Conservation (phyloP, 2,797 vertebrate species). For the Hyperoplus immaculatus region DNA sequence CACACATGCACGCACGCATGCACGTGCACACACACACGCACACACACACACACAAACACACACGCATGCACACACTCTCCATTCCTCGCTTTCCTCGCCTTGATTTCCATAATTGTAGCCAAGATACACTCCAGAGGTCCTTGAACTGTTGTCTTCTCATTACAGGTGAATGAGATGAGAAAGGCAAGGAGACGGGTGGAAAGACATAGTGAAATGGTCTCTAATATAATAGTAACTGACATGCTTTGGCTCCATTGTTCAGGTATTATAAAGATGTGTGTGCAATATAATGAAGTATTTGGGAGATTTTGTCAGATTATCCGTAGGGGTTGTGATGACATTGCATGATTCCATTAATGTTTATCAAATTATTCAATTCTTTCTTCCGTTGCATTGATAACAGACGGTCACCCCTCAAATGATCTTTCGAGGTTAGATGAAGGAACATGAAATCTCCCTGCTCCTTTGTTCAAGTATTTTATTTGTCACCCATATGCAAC, state of each 20-base stretch:
- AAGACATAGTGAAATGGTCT: background rate
- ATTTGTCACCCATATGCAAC: background rate
- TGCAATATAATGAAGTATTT: background rate
- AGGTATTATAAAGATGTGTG: background rate
- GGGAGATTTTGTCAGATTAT: too few species aligned
- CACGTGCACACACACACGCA: background rate
- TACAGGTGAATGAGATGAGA: constrained; percentile 55
- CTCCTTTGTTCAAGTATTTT: background rate
- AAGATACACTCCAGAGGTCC: constrained; percentile 57
- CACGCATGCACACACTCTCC: constrained; percentile 3
- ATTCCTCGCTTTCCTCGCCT: constrained; percentile 42
- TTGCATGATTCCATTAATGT: too few species aligned
- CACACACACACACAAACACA: background rate
- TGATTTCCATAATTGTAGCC: constrained; percentile 73
- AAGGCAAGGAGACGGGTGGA: constrained; percentile 28
- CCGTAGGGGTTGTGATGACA: too few species aligned
- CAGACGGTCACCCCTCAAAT: too few species aligned
- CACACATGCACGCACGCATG: too few species aligned
- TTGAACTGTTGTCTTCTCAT: constrained; percentile 68
- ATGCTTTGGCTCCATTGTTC: background rate
- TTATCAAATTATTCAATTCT: too few species aligned
- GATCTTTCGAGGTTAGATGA: too few species aligned
- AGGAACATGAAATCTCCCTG: too few species aligned
- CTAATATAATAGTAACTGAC: constrained; percentile 13
- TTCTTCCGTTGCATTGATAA: too few species aligned